These are phyloP conservation scores for Stratiolaelaps scimitus DNA, from an alignment of 1,140 invertebrate species.

Conservation along the genomic window DNA sequence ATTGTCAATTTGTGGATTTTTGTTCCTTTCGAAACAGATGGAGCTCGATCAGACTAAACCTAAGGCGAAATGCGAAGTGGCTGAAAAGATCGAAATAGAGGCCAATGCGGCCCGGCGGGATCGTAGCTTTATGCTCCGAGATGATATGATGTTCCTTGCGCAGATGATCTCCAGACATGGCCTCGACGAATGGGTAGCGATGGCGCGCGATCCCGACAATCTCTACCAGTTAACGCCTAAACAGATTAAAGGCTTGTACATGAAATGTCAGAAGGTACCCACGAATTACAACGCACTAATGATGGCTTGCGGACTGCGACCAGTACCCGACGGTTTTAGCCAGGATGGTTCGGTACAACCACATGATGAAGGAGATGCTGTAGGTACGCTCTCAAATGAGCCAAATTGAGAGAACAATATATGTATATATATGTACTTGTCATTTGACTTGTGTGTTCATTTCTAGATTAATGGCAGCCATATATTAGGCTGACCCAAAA, in stretches of 20 bases:
- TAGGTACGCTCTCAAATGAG: too few species aligned
- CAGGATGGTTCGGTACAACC: background rate
- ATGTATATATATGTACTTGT: too few species aligned
- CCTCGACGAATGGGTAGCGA: slow-evolving; percentile 1
- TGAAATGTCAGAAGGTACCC: slow-evolving; percentile 21
- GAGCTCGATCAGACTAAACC: too few species aligned
- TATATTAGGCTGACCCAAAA: too few species aligned
- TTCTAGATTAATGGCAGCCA: too few species aligned
- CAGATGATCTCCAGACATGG: slow-evolving; percentile 21
- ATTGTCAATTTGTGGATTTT: too few species aligned
- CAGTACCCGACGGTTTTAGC: background rate
- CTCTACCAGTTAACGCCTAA: slow-evolving; percentile 15
- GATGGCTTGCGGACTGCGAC: slow-evolving; percentile 9
- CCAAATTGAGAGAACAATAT: too few species aligned
- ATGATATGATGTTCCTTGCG: slow-evolving; percentile 22
- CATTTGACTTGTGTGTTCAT: too few species aligned
- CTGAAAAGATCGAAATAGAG: background rate
- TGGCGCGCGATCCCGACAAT: slow-evolving; percentile 6
- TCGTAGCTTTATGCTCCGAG: background rate
- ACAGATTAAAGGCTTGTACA: slow-evolving; percentile 8
- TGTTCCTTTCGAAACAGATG: too few species aligned
- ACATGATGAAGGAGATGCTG: too few species aligned
- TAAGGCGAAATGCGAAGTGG: background rate
- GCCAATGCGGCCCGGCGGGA: slow-evolving; percentile 6
- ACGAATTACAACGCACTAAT: slow-evolving; percentile 2